Evolutionary conservation across 1,140 invertebrate genomes (phyloP).

Genomic region (Carcinoscorpius rotundicauda): DNA sequence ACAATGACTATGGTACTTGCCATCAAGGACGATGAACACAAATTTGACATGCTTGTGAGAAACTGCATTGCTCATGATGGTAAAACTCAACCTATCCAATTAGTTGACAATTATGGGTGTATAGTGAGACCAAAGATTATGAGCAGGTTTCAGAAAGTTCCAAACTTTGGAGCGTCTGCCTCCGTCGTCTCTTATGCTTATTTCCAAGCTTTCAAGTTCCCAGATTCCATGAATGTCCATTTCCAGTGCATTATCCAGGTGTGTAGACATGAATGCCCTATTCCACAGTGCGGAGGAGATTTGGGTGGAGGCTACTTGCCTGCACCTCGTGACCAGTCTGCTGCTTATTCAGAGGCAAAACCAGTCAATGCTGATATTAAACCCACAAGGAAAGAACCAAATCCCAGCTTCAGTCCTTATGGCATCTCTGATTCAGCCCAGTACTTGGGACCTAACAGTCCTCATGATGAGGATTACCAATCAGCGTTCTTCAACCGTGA

Average conservation of each 20-base stretch:
- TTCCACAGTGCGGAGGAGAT: conserved; percentile 37
- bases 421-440: neutral
- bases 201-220: conserved; percentile 93
- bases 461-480: conserved; percentile 2
- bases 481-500: conserved; percentile 18
- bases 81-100: conserved; percentile 82
- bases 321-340: conserved; percentile 17
- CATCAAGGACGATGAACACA: conserved; percentile 89
- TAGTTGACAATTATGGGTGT: conserved; percentile 85
- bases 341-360: conserved; percentile 17
- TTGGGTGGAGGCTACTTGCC: conserved; percentile 19
- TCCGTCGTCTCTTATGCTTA: conserved; percentile 83
- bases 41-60: conserved; percentile 89
- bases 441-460: neutral
- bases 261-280: conserved; percentile 82
- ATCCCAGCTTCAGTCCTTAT: neutral
- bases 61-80: conserved; percentile 92
- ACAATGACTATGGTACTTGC: conserved; percentile 95
- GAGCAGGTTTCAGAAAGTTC: conserved; percentile 88
- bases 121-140: conserved; percentile 82
- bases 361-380: neutral
- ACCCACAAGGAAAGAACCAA: neutral
- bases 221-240: conserved; percentile 92
- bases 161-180: conserved; percentile 84
- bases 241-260: conserved; percentile 95